Conservation (phyloP, 2,113 vertebrate genomes). For the Osmerus mordax region DNA sequence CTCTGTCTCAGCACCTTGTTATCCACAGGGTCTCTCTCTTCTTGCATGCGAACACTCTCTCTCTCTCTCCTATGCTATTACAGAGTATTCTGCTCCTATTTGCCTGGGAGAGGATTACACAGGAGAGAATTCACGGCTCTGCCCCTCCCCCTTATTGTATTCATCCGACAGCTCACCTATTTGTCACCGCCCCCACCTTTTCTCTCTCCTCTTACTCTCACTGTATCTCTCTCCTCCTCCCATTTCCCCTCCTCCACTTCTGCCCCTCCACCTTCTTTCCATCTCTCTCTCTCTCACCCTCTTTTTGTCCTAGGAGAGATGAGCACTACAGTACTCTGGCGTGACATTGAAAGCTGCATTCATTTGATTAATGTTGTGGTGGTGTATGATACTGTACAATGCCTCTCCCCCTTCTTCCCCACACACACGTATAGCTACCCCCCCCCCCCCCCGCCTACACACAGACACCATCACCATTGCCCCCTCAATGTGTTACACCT, state of each 20-base stretch:
- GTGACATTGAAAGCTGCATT: conserved; percentile 68
- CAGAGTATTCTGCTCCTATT: conserved; percentile 37
- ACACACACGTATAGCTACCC: conserved; percentile 3
- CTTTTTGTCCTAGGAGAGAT: conserved; percentile 56
- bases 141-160: conserved; percentile 40
- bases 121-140: conserved; percentile 34
- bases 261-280: conserved; percentile 25
- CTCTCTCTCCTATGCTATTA: conserved; percentile 10
- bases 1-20: no score
- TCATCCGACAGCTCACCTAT: conserved; percentile 45
- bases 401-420: background rate
- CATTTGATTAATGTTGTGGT: conserved; percentile 62
- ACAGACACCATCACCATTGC: background rate
- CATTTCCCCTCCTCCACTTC: conserved; percentile 24
- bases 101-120: conserved; percentile 40
- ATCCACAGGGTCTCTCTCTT: conserved; percentile 14
- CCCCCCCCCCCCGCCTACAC: background rate
- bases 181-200: conserved; percentile 43
- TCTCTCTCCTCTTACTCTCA: conserved; percentile 19
- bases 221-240: conserved; percentile 25
- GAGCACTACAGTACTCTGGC: conserved; percentile 55
- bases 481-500: conserved; percentile 2
- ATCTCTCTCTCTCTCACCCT: conserved; percentile 24
- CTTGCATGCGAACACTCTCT: background rate
- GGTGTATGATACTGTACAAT: conserved; percentile 29